Evolutionary conservation across 2,888 invertebrate genomes (phyloP).

Genomic region (Troides oblongomaculatus): DNA sequence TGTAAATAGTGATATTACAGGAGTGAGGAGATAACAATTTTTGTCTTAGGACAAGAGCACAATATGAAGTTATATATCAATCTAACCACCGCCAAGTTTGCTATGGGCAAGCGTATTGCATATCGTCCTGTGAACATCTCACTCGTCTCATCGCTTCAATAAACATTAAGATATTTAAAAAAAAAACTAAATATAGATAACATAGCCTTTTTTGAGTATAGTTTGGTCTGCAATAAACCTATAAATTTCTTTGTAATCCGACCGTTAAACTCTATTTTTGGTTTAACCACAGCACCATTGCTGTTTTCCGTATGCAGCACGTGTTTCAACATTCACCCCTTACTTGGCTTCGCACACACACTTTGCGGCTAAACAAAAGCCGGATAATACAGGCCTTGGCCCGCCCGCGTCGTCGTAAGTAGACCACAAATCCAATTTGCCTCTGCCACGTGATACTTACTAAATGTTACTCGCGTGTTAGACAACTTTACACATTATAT

Average conservation of each 20-base stretch:
- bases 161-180: too few species aligned
- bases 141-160: too few species aligned
- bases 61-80: too few species aligned
- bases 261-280: not conserved
- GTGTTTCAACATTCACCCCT: conserved; percentile 28
- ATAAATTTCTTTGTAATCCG: not conserved
- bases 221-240: too few species aligned
- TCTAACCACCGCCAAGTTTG: too few species aligned
- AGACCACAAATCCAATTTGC: conserved; percentile 61
- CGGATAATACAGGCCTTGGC: conserved; percentile 57
- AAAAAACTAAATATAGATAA: too few species aligned
- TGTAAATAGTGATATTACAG: too few species aligned
- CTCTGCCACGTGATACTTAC: conserved; percentile 34
- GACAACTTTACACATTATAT: conserved; percentile 30
- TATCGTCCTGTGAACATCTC: too few species aligned
- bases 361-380: conserved; percentile 36
- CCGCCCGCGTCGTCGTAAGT: conserved; percentile 46
- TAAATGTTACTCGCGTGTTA: conserved; percentile 32
- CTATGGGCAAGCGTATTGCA: too few species aligned
- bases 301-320: conserved; percentile 12
- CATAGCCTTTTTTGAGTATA: too few species aligned
- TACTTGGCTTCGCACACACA: conserved; percentile 42
- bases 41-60: too few species aligned
- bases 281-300: not conserved
- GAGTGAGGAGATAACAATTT: too few species aligned